Evolutionary conservation across 30 jellyfish, hydroid and myxozoan species (phyloP).

Genomic region (Rhopilema esculentum): DNA sequence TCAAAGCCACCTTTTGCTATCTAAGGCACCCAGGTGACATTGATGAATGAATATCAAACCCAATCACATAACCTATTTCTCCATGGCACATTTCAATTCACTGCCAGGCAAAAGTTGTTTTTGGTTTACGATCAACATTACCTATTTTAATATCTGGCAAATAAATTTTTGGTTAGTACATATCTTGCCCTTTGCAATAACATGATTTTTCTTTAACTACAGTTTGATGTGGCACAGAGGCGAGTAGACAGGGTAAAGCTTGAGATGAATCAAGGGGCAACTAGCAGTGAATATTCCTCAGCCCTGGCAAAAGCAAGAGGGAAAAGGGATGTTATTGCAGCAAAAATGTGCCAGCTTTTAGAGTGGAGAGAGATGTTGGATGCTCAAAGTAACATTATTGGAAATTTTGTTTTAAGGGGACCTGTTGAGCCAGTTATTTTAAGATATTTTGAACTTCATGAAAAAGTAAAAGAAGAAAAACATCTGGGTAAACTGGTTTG

Average conservation of each 20-base stretch:
- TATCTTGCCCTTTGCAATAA: too few species aligned
- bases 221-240: constrained; percentile 75
- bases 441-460: constrained; percentile 47
- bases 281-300: constrained; percentile 9
- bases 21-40: too few species aligned
- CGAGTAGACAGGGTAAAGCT: constrained; percentile 62
- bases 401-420: background rate
- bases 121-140: too few species aligned
- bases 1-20: too few species aligned
- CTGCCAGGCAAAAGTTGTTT: too few species aligned
- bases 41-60: too few species aligned
- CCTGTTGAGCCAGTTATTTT: constrained; percentile 41
- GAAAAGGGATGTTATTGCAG: constrained; percentile 45
- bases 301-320: constrained; percentile 57
- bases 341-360: constrained; percentile 39
- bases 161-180: too few species aligned
- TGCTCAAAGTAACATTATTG: background rate
- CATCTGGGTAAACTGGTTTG: constrained; percentile 1
- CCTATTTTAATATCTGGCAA: too few species aligned
- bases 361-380: constrained; percentile 61
- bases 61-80: too few species aligned
- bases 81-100: too few species aligned
- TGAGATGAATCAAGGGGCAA: constrained; percentile 41
- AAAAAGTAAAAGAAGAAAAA: constrained; percentile 62
- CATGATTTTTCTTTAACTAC: background rate